Percentiles rank a stretch among this genome's conserved stretches.
These are phyloP conservation scores for Mustela erminea DNA, from an alignment of 2,797 vertebrate genomes.

Conservation along the genomic window DNA sequence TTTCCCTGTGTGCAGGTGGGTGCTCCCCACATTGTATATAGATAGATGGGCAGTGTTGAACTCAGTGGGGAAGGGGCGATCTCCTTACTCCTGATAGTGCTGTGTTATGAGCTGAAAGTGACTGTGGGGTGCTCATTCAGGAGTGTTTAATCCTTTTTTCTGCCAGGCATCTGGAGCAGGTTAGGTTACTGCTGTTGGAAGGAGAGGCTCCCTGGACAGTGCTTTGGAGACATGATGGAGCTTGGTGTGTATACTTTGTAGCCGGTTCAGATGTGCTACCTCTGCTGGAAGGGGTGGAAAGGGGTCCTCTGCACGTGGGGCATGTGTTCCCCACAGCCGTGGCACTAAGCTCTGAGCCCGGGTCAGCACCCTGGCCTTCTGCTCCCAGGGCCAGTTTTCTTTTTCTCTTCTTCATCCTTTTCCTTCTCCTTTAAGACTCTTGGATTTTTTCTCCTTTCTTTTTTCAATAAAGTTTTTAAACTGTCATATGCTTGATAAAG, in stretches of 20 bases:
- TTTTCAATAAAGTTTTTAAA: not conserved
- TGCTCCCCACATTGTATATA: accelerated
- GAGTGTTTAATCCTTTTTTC: not conserved
- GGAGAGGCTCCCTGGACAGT: not conserved
- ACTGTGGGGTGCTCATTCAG: not conserved
- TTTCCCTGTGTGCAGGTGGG: not conserved
- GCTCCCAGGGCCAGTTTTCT: not conserved
- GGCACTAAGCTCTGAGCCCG: not conserved
- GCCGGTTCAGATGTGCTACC: not conserved
- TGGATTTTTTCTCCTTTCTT: not conserved
- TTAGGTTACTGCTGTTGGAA: not conserved
- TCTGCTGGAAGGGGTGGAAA: accelerated
- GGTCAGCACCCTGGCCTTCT: not conserved
- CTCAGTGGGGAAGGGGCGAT: not conserved
- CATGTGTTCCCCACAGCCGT: not conserved
- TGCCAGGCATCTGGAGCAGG: not conserved
- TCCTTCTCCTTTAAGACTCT: not conserved
- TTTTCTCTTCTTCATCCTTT: not conserved
- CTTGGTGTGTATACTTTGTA: not conserved
- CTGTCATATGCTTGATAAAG: not conserved
- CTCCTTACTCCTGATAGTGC: not conserved
- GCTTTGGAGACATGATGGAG: not conserved
- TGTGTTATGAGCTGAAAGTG: not conserved
- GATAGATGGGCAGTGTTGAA: too few species aligned
- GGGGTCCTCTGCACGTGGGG: not conserved